Percentiles rank a stretch among this genome's conserved stretches.
These are phyloP conservation scores for Leptura quadrifasciata DNA, from an alignment of 2,888 invertebrate species.

Conservation along the genomic window DNA sequence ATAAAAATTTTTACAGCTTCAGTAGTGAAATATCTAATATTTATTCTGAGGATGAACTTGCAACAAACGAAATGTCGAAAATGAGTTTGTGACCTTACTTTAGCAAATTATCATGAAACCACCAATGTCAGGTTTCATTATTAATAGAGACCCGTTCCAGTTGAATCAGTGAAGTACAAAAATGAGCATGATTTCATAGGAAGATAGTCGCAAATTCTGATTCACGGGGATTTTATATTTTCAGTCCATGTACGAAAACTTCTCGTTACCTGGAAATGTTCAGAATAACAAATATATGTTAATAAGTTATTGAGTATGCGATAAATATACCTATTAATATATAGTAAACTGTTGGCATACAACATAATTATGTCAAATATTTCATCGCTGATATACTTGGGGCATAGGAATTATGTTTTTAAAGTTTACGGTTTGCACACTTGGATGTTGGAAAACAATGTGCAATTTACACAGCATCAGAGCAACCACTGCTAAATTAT, in stretches of 20 bases:
- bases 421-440: neutral
- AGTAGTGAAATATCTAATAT: too few species aligned
- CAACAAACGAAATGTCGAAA: too few species aligned
- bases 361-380: conserved; percentile 3
- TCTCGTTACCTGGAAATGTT: neutral
- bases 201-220: conserved; percentile 13
- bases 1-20: too few species aligned
- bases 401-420: neutral
- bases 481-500: too few species aligned
- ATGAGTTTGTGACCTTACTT: too few species aligned
- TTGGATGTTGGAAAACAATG: too few species aligned
- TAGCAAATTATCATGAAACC: too few species aligned
- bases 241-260: conserved; percentile 2
- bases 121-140: too few species aligned
- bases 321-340: conserved; percentile 14
- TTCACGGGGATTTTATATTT: neutral
- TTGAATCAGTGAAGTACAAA: neutral
- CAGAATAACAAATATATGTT: conserved; percentile 33
- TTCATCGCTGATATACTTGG: neutral
- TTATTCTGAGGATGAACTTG: too few species aligned
- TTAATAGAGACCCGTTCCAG: too few species aligned
- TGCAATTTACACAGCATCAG: too few species aligned
- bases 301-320: conserved; percentile 12
- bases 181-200: neutral
- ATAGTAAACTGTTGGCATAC: neutral